These are phyloP conservation scores for Rhodeus uyekii DNA, from an alignment of 2,797 vertebrate species.

Conservation along the genomic window DNA sequence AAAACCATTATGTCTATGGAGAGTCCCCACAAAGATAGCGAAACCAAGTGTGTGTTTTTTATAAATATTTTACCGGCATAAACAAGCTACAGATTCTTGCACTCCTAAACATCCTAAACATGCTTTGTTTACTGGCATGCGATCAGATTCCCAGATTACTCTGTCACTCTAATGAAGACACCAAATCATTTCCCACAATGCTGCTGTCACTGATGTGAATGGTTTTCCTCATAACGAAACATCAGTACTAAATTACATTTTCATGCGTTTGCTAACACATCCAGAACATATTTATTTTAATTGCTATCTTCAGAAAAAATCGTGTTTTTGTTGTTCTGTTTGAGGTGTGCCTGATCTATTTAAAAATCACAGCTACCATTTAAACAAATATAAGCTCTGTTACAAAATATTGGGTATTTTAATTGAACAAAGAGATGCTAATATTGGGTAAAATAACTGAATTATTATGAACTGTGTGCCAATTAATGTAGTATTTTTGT, in stretches of 20 bases:
- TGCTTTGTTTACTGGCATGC: conserved; percentile 1
- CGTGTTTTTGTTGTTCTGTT: not conserved
- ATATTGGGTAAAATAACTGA: not conserved
- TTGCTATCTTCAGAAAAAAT: conserved; percentile 24
- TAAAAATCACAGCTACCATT: conserved; percentile 20
- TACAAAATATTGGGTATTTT: not conserved
- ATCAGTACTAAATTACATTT: not conserved
- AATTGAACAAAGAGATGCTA: not conserved
- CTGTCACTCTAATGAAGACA: conserved; percentile 10
- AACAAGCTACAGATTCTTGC: conserved; percentile 23
- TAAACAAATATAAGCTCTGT: not conserved
- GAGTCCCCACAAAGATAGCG: too few relatives aligned
- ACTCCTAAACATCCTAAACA: not conserved
- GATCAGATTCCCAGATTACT: not conserved
- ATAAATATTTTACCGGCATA: not conserved
- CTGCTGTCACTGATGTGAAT: conserved; percentile 10
- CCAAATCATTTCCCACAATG: conserved; percentile 17
- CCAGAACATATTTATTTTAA: conserved; percentile 32
- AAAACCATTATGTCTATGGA: too few relatives aligned
- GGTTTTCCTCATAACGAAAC: not conserved
- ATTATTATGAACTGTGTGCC: not conserved
- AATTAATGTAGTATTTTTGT: not conserved
- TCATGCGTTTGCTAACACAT: conserved; percentile 13
- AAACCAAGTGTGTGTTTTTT: too few relatives aligned
- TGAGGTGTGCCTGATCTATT: conserved; percentile 9